Evolutionary conservation across 64 coral and sea anemone species (phyloP).

Genomic region (Trachythela sp.): DNA sequence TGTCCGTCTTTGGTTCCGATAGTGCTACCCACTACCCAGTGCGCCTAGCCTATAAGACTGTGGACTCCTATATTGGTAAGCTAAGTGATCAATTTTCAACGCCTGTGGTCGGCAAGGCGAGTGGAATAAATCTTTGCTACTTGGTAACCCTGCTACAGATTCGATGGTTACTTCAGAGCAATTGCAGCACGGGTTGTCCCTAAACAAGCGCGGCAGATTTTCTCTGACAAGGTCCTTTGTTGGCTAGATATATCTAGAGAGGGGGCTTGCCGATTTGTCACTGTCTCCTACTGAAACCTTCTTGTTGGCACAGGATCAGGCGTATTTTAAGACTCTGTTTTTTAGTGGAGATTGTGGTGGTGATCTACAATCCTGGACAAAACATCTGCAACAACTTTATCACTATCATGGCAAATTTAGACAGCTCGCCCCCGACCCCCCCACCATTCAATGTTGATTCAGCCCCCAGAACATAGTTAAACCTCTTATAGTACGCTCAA

Average conservation of each 20-base stretch:
- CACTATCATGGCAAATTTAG: too few species aligned
- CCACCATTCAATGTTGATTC: too few species aligned
- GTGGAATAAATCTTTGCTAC: neutral
- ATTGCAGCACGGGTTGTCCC: neutral
- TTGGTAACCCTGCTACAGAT: neutral
- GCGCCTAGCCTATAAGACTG: neutral
- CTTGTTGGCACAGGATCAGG: neutral
- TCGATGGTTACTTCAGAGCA: neutral
- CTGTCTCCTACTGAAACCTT: neutral
- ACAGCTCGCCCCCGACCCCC: too few species aligned
- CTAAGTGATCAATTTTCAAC: neutral
- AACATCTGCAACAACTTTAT: too few species aligned
- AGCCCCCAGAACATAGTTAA: too few species aligned
- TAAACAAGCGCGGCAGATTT: neutral
- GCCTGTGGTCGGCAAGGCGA: neutral
- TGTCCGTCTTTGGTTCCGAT: neutral
- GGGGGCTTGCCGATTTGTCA: neutral
- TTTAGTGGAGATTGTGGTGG: neutral
- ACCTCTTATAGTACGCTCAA: too few species aligned
- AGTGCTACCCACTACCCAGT: neutral
- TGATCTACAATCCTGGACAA: too few species aligned
- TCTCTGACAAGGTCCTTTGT: neutral
- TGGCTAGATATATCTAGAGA: neutral
- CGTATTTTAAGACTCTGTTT: neutral
- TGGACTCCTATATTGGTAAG: neutral